A percentile compares a stretch with the other conserved stretches of the same genome.
Evolutionary conservation across 2,888 invertebrate species (phyloP).

Genomic region (Diarsia mendica): DNA sequence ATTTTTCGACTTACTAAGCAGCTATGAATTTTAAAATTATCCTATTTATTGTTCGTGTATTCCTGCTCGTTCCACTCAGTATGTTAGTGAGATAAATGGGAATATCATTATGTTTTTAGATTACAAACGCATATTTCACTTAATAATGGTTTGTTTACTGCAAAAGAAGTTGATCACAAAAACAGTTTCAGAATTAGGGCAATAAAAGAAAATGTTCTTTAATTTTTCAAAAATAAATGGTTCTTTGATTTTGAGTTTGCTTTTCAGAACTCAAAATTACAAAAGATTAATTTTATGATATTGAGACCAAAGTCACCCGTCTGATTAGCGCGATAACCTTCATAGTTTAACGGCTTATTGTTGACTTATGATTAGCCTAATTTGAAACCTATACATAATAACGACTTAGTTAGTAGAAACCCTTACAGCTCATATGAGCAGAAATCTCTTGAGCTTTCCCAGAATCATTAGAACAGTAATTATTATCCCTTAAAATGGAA

Average conservation of each 20-base stretch:
- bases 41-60: neutral
- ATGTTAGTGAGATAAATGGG: neutral
- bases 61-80: neutral
- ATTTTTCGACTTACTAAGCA: neutral
- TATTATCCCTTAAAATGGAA: neutral
- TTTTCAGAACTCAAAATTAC: neutral
- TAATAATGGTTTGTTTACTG: neutral
- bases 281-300: neutral
- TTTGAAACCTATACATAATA: neutral
- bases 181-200: neutral
- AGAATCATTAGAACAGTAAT: neutral
- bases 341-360: neutral
- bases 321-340: neutral
- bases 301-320: neutral
- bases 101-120: neutral
- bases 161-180: neutral
- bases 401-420: neutral
- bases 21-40: neutral
- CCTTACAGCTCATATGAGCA: neutral
- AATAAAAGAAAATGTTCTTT: no score
- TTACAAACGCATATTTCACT: neutral
- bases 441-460: neutral
- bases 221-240: neutral
- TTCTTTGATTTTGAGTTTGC: neutral
- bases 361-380: neutral